phyloP scores from a whole-genome alignment of 2,797 vertebrate species.

The Catamblyrhynchus diadema region DNA sequence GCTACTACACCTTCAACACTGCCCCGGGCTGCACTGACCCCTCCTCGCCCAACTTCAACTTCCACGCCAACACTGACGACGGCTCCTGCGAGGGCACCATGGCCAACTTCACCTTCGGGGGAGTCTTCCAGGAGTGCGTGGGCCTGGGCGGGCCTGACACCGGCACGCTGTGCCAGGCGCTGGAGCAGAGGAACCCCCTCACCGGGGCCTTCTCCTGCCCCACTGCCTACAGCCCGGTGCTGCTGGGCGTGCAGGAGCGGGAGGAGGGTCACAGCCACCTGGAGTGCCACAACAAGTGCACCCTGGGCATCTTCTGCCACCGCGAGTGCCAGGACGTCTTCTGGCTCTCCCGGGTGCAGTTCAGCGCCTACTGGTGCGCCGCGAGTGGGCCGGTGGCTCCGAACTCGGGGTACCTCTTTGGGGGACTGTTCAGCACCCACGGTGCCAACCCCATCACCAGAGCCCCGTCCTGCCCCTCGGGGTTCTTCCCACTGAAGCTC shows the following conservation, averaged over 20 bases:
- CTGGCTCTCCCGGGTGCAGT: constrained; percentile 74
- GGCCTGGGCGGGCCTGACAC: constrained; percentile 31
- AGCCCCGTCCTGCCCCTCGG: constrained; percentile 80
- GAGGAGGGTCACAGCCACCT: constrained; percentile 80
- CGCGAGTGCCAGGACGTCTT: constrained; percentile 77
- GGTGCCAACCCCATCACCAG: constrained; percentile 76
- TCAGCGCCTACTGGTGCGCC: constrained; percentile 84
- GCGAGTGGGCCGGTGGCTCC: constrained; percentile 22
- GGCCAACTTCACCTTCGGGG: constrained; percentile 88
- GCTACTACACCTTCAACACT: constrained; percentile 86
- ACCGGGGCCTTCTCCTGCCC: constrained; percentile 82
- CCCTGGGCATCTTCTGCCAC: constrained; percentile 55
- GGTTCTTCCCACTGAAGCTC: constrained; percentile 71
- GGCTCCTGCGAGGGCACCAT: constrained; percentile 79
- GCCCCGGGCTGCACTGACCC: constrained; percentile 81
- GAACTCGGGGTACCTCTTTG: constrained; percentile 85
- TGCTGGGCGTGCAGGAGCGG: constrained; percentile 75
- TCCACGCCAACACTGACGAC: constrained; percentile 87
- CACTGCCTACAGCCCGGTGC: constrained; percentile 63
- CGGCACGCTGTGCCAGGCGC: constrained; percentile 68
- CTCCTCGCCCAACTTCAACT: constrained; percentile 86
- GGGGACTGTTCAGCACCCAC: constrained; percentile 82
- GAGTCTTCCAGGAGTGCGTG: constrained; percentile 82
- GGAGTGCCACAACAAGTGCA: constrained; percentile 69
- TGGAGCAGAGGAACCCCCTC: constrained; percentile 83